Conservation (phyloP, 2,113 vertebrate species). For the Tapirus terrestris region DNA sequence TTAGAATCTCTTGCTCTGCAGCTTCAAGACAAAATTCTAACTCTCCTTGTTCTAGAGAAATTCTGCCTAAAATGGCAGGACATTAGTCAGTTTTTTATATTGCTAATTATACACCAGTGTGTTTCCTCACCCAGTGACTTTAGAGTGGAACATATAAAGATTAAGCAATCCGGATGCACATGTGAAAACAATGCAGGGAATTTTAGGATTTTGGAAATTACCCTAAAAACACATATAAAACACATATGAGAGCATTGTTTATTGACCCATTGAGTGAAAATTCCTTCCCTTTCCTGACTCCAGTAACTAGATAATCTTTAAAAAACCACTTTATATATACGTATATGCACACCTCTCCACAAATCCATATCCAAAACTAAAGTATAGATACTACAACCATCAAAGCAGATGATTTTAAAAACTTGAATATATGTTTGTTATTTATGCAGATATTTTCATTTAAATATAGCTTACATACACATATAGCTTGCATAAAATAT, state of each 20-base stretch:
- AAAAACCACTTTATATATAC: not conserved
- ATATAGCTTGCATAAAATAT: not conserved
- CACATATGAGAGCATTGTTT: constrained; percentile 13
- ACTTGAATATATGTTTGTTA: not conserved
- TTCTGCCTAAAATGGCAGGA: not conserved
- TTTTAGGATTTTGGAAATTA: constrained; percentile 58
- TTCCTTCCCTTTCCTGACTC: constrained; percentile 46
- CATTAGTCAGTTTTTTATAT: not conserved
- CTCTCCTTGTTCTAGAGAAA: not conserved
- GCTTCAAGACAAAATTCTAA: not conserved
- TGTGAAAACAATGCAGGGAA: constrained; percentile 34
- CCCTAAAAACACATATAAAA: constrained; percentile 59
- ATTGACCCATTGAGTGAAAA: constrained; percentile 27
- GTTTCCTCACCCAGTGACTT: constrained; percentile 47
- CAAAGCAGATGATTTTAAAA: not conserved
- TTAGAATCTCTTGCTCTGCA: constrained; percentile 1
- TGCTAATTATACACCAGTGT: constrained; percentile 54
- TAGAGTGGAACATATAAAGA: constrained; percentile 36
- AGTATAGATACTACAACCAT: not conserved
- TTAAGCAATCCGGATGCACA: constrained; percentile 30
- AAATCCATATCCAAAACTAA: not conserved
- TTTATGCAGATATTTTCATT: not conserved
- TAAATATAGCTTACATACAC: not conserved
- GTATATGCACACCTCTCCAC: not conserved
- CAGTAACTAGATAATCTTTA: constrained; percentile 19